These are phyloP conservation scores for Drosophila birchii DNA, from an alignment of 2,888 invertebrate species.

Conservation along the genomic window DNA sequence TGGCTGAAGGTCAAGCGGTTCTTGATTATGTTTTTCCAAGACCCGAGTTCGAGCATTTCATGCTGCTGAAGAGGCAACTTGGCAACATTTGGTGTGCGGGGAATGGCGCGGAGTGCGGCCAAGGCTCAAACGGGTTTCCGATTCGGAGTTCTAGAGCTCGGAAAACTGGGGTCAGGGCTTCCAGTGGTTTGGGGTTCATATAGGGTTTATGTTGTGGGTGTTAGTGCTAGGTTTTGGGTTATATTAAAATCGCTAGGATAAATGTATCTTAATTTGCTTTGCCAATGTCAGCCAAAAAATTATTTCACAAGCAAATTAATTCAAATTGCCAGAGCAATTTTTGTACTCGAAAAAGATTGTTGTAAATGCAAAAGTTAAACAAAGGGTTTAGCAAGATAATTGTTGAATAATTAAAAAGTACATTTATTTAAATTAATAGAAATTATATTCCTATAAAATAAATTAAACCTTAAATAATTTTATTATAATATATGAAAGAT, in stretches of 20 bases:
- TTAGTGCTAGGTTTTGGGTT: constrained; percentile 34
- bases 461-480: too few species aligned
- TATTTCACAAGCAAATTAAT: constrained; percentile 56
- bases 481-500: too few species aligned
- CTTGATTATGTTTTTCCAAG: constrained; percentile 55
- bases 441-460: background rate
- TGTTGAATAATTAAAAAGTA: too few species aligned
- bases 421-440: background rate
- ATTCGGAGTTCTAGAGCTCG: constrained; percentile 51
- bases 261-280: constrained; percentile 59
- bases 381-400: background rate
- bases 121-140: constrained; percentile 60
- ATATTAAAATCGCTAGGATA: constrained; percentile 51
- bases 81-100: constrained; percentile 28
- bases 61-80: constrained; percentile 28
- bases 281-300: constrained; percentile 58
- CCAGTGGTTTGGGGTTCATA: background rate
- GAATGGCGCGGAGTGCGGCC: constrained; percentile 30
- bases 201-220: constrained; percentile 24
- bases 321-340: constrained; percentile 61
- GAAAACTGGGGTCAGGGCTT: constrained; percentile 58
- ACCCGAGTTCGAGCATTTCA: background rate
- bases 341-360: background rate
- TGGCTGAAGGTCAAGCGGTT: constrained; percentile 50
- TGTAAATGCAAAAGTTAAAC: too few species aligned